These are phyloP conservation scores for Brachionus koreanus DNA, from an alignment of 1,140 invertebrate genomes.

Conservation along the genomic window DNA sequence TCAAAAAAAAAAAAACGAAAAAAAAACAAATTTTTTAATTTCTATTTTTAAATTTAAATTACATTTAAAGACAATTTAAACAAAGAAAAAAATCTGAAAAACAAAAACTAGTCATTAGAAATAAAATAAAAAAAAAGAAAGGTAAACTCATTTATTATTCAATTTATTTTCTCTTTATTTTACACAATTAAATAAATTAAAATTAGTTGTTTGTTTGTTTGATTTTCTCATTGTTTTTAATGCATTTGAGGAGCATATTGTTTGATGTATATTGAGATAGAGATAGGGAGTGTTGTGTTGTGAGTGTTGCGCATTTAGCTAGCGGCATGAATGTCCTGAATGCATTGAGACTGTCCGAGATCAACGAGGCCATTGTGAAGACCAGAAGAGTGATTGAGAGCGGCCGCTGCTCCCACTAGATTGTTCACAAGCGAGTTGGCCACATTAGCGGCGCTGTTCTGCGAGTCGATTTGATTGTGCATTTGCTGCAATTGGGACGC, in stretches of 20 bases:
- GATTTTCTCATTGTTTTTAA: background rate
- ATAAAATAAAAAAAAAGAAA: slow-evolving; percentile 10
- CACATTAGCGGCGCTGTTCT: background rate
- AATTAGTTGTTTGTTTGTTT: background rate
- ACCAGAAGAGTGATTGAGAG: slow-evolving; percentile 25
- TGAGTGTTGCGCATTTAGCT: background rate
- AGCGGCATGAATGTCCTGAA: slow-evolving; percentile 42
- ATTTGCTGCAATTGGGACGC: slow-evolving; percentile 25
- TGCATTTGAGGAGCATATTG: background rate
- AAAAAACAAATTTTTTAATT: background rate
- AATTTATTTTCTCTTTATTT: background rate
- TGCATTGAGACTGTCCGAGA: slow-evolving; percentile 40
- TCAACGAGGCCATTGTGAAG: slow-evolving; percentile 41
- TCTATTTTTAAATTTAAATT: background rate
- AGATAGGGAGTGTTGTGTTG: background rate
- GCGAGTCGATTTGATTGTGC: slow-evolving; percentile 17
- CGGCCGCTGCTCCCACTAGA: slow-evolving; percentile 6
- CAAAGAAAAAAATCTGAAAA: background rate
- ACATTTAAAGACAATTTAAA: slow-evolving; percentile 14
- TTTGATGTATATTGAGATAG: background rate
- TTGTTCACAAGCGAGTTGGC: slow-evolving; percentile 28
- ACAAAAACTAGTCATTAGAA: background rate
- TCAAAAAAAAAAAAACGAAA: background rate
- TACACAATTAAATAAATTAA: slow-evolving; percentile 34
- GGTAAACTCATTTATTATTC: background rate